Percentiles rank a stretch among this genome's conserved stretches.
phyloP scores from a whole-genome alignment of 2,113 vertebrate species.

The Cygnus atratus region DNA sequence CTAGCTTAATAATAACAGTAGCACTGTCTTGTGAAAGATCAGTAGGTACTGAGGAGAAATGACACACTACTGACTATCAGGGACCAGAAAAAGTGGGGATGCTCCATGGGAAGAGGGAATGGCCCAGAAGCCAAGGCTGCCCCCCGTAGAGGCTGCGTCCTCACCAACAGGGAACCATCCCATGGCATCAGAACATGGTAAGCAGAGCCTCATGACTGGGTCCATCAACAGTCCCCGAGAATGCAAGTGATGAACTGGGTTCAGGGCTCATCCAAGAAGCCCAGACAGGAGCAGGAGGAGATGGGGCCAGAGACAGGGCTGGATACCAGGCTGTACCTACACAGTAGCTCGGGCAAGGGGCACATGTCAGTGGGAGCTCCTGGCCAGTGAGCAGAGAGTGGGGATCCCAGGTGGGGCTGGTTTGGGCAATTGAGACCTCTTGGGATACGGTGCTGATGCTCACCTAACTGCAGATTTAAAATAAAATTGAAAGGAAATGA shows the following conservation, averaged over 20 bases:
- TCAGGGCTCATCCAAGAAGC: background rate
- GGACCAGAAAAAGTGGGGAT: background rate
- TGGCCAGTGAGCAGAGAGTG: background rate
- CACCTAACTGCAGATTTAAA: background rate
- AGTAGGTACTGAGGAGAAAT: background rate
- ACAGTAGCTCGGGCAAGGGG: background rate
- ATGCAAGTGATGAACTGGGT: background rate
- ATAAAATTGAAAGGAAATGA: background rate
- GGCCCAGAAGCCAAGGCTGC: background rate
- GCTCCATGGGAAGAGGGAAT: background rate
- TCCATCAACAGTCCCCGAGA: background rate
- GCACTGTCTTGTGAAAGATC: background rate
- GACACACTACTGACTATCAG: background rate
- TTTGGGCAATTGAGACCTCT: background rate
- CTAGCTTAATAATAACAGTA: background rate
- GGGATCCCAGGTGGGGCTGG: background rate
- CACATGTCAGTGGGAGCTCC: background rate
- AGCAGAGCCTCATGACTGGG: background rate
- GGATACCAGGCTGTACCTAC: background rate
- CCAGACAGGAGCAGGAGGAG: background rate
- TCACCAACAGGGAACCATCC: background rate
- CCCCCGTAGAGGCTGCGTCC: background rate
- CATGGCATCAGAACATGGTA: background rate
- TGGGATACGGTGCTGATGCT: background rate
- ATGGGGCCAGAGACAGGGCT: background rate